Percentiles rank a stretch among this genome's conserved stretches.
These are phyloP conservation scores for Nyctalus aviator DNA, from an alignment of 2,797 vertebrate species.

Conservation along the genomic window DNA sequence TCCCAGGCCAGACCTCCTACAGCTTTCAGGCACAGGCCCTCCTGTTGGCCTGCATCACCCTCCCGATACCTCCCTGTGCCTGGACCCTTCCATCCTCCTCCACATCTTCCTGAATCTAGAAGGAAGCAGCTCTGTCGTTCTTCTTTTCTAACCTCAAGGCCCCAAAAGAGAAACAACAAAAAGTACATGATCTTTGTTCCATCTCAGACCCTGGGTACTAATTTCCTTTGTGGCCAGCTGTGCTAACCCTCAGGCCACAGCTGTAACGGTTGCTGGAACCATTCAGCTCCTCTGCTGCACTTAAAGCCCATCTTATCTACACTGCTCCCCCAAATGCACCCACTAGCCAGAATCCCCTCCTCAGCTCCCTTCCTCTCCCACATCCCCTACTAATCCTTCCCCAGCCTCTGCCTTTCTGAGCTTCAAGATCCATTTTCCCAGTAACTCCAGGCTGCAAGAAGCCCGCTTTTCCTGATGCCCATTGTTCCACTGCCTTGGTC, in stretches of 20 bases:
- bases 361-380: not conserved
- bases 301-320: not conserved
- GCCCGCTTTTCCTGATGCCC: not conserved
- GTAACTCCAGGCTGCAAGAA: not conserved
- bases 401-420: not conserved
- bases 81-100: not conserved
- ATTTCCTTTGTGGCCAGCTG: conserved; percentile 9
- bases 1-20: not conserved
- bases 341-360: not conserved
- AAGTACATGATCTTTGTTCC: not conserved
- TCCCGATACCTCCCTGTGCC: not conserved
- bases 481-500: not conserved
- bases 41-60: fast-evolving
- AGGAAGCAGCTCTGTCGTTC: not conserved
- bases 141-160: conserved; percentile 53
- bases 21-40: not conserved
- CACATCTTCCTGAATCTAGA: not conserved
- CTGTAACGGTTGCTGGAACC: not conserved
- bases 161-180: conserved; percentile 30
- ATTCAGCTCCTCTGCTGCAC: not conserved
- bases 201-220: not conserved
- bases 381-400: not conserved
- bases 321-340: not conserved
- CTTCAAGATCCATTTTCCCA: not conserved
- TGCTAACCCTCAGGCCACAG: not conserved